phyloP scores from a whole-genome alignment of 2,888 invertebrate genomes.

The Platycnemis pennipes region DNA sequence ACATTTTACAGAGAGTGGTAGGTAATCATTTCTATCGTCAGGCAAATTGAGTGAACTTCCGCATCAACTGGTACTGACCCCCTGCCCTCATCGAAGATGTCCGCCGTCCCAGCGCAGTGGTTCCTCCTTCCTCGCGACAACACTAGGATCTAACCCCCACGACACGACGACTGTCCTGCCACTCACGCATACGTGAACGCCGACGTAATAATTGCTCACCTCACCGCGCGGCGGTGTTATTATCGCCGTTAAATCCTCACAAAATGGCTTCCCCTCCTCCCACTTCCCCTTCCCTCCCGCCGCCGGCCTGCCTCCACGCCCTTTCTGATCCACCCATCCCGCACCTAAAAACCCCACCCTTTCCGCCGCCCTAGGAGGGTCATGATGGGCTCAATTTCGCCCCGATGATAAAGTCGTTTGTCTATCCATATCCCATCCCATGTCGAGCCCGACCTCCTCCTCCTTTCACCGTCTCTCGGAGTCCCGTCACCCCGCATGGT shows the following conservation, averaged over 20 bases:
- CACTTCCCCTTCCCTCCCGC: neutral
- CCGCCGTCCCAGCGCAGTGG: neutral
- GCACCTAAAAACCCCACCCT: neutral
- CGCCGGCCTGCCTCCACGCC: neutral
- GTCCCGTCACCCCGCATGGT: neutral
- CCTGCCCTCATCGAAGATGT: neutral
- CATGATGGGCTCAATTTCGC: conserved; percentile 17
- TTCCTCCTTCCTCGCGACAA: neutral
- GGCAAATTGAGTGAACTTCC: too few relatives aligned
- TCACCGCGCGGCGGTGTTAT: neutral
- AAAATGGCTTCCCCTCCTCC: neutral
- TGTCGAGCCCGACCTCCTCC: too few relatives aligned
- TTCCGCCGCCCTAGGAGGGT: neutral
- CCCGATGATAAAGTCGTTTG: neutral
- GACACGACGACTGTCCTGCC: neutral
- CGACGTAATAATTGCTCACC: neutral
- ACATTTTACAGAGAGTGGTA: too few relatives aligned
- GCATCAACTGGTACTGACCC: neutral
- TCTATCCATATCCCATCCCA: neutral
- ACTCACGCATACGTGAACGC: neutral
- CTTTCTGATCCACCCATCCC: neutral
- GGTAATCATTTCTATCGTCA: too few relatives aligned
- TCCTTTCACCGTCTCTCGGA: neutral
- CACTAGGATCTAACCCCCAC: neutral
- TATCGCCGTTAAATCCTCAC: conserved; percentile 2